Percentiles rank a stretch among this genome's conserved stretches.
Conservation (phyloP, 1,140 invertebrate species). For the Hyphantria cunea region DNA sequence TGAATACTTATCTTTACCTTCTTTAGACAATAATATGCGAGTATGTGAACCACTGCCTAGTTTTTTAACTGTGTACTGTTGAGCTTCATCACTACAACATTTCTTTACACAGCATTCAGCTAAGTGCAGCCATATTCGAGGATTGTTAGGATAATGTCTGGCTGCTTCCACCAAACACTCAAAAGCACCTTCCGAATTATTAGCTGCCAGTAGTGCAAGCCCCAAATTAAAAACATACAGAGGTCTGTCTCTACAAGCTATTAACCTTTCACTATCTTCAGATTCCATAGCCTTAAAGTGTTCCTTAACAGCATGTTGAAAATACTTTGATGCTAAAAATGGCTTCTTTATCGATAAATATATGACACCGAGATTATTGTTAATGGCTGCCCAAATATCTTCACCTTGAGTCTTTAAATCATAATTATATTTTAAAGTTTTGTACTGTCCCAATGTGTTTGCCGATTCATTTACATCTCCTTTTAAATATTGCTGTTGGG, state of each 20-base stretch:
- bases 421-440: slow-evolving; percentile 72
- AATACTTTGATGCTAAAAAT: slow-evolving; percentile 92
- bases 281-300: slow-evolving; percentile 84
- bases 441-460: slow-evolving; percentile 79
- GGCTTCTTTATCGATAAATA: slow-evolving; percentile 94
- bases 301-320: slow-evolving; percentile 91
- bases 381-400: slow-evolving; percentile 86
- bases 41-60: slow-evolving; percentile 72
- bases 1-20: slow-evolving; percentile 76
- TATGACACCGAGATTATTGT: slow-evolving; percentile 95
- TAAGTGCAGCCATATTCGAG: slow-evolving; percentile 94
- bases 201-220: slow-evolving; percentile 91
- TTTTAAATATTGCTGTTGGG: slow-evolving; percentile 82
- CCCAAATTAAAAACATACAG: slow-evolving; percentile 96
- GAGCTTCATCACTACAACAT: slow-evolving; percentile 68
- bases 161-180: slow-evolving; percentile 95
- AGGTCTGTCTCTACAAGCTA: slow-evolving; percentile 84
- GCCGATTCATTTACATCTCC: slow-evolving; percentile 82
- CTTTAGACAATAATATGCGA: slow-evolving; percentile 65
- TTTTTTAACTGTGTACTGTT: slow-evolving; percentile 70
- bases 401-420: slow-evolving; percentile 71
- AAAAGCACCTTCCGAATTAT: slow-evolving; percentile 92
- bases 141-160: slow-evolving; percentile 93
- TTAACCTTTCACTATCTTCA: slow-evolving; percentile 67
- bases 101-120: slow-evolving; percentile 92